These are phyloP conservation scores for Diadophis punctatus DNA, from an alignment of 2,113 vertebrate genomes.

Conservation along the genomic window DNA sequence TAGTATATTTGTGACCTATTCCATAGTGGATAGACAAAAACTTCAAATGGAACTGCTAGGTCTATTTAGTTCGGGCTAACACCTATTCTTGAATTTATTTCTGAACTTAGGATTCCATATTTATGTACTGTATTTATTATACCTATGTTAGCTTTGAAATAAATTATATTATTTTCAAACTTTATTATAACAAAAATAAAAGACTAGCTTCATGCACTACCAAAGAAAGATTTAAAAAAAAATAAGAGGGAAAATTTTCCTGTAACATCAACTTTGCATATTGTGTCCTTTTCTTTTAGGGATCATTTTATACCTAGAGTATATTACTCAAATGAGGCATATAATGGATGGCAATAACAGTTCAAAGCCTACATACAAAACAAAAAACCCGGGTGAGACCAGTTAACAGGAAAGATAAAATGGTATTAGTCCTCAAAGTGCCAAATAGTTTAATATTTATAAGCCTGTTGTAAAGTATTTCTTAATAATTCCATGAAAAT, in stretches of 20 bases:
- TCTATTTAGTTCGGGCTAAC: background rate
- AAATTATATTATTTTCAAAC: background rate
- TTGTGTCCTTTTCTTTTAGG: background rate
- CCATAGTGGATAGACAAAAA: background rate
- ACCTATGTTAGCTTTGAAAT: background rate
- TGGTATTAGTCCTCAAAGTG: accelerated
- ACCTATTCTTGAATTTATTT: background rate
- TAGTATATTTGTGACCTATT: background rate
- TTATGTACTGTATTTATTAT: background rate
- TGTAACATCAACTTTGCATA: background rate
- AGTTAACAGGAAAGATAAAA: background rate
- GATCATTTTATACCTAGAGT: background rate
- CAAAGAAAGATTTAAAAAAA: background rate
- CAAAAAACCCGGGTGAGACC: background rate
- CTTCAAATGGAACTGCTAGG: background rate
- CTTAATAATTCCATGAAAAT: accelerated
- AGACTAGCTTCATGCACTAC: background rate
- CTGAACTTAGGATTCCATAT: background rate
- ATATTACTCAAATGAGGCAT: background rate
- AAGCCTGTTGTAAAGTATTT: background rate
- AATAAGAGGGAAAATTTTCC: accelerated
- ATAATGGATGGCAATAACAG: background rate
- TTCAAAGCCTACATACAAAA: background rate
- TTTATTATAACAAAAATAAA: background rate
- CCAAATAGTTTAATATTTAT: background rate